A percentile compares a stretch with the other conserved stretches of the same genome.
phyloP scores from a whole-genome alignment of 2,888 invertebrate species.

The Halictus ligatus region DNA sequence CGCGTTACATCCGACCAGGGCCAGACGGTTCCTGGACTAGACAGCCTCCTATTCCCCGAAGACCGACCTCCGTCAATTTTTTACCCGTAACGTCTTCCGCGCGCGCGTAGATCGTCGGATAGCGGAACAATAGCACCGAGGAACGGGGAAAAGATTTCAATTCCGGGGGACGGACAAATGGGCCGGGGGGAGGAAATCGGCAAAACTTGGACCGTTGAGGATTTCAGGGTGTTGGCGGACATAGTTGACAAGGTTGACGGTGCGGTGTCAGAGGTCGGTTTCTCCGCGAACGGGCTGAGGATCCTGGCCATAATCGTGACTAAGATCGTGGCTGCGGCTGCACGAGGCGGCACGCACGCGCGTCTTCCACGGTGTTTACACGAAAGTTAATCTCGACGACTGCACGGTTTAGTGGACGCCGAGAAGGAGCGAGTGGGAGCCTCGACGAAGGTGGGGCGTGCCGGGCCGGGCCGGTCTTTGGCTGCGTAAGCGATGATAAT shows the following conservation, averaged over 20 bases:
- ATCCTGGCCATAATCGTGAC: neutral
- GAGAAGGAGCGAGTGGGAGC: slow-evolving; percentile 43
- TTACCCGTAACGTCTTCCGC: neutral
- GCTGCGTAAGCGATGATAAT: slow-evolving; percentile 74
- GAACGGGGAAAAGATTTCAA: neutral
- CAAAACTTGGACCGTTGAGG: slow-evolving; percentile 1
- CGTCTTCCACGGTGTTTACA: slow-evolving; percentile 70
- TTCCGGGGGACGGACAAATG: neutral
- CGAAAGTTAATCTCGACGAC: slow-evolving; percentile 75
- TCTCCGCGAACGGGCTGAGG: neutral
- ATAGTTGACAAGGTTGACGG: slow-evolving; percentile 53
- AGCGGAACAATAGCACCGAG: neutral
- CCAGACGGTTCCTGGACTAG: slow-evolving; percentile 24
- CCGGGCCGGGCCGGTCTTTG: slow-evolving; percentile 23
- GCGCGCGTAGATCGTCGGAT: neutral
- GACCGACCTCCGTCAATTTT: slow-evolving; percentile 2
- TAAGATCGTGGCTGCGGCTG: neutral
- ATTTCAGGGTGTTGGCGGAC: slow-evolving; percentile 45
- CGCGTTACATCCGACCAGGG: slow-evolving; percentile 43
- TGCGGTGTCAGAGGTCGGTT: neutral
- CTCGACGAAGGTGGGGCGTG: slow-evolving; percentile 21
- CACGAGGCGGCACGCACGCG: slow-evolving; percentile 42
- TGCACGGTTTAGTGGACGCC: slow-evolving; percentile 47
- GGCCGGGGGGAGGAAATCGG: neutral
- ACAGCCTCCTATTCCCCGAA: neutral